Conservation (phyloP, 2,888 invertebrate genomes). For the Hydraecia micacea region DNA sequence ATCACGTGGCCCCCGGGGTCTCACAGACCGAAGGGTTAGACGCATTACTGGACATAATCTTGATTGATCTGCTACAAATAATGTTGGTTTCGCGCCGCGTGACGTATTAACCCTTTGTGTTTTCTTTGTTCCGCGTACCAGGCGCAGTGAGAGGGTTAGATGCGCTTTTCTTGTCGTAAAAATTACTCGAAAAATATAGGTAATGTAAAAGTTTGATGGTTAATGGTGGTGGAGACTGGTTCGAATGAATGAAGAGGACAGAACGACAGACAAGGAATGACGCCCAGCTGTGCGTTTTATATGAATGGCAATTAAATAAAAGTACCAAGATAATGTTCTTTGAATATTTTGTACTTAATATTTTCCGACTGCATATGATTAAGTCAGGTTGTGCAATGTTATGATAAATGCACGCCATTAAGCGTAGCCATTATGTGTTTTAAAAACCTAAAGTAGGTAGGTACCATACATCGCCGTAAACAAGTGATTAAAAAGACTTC, state of each 20-base stretch:
- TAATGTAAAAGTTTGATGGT: conserved; percentile 3
- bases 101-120: conserved; percentile 70
- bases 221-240: conserved; percentile 18
- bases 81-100: conserved; percentile 79
- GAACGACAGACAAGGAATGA: conserved; percentile 9
- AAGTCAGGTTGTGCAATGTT: conserved; percentile 43
- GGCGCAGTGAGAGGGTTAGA: conserved; percentile 70
- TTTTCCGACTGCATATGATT: conserved; percentile 51
- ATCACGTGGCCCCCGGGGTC: conserved; percentile 75
- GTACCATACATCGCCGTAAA: conserved; percentile 19
- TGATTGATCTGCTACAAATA: conserved; percentile 89
- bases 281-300: conserved; percentile 42
- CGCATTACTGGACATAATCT: conserved; percentile 87
- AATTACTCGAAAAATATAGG: conserved; percentile 15
- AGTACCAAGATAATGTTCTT: conserved; percentile 43
- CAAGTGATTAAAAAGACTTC: conserved; percentile 14
- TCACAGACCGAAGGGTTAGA: conserved; percentile 80
- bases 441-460: conserved; percentile 33
- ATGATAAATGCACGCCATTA: conserved; percentile 57
- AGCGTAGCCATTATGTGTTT: conserved; percentile 39
- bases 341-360: conserved; percentile 50
- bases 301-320: conserved; percentile 40
- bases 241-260: conserved; percentile 12
- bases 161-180: conserved; percentile 72
- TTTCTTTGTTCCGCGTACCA: conserved; percentile 68